Evolutionary conservation across 2,113 vertebrate species (phyloP), one percentile per base, ranked within the genome.

Genomic region (Sturnus vulgaris): DNA sequence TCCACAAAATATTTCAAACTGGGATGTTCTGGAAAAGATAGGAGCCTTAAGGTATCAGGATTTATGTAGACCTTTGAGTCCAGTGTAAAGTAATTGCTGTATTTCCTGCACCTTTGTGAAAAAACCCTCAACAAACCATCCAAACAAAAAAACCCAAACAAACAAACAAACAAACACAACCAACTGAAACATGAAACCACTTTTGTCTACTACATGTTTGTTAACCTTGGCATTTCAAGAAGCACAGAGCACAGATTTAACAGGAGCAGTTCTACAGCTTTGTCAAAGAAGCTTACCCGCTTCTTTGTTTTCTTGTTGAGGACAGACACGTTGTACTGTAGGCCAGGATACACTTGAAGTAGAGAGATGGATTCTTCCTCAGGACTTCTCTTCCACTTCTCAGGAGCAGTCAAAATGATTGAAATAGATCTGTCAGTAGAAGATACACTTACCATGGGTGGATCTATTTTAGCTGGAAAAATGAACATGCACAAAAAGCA

Each of bases 321-420:
- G 24, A 99, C 40, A 20, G 97, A 98, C 64, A 99, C 96, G 0
- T 98, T 98, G 92, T 99, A 99, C 53, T 94, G 97, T 93, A 99
- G 97, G 21, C 96, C 95, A 19, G 97, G 95, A 90, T 98, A 98
- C 46, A 99, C 85, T 20, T 96, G 90, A 66, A 95, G 90, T 95
- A 99, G 97, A 71, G 98, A 97, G 33, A 97, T 0, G 1, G 97
- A 66, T 82, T 80, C 69, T 49, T 89, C 97, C 64, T 93, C 92
- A 73, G 97, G 92, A 82, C 69, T 96, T 93, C 52, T 96, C 52
- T 96, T 98, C 98, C 98, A 98, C 68, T 98, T 98, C 96, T 98
- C 98, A 46, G 99, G 99, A 91, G 98, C 98, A 22, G 70, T 98
- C 53, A 99, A 86, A 81, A 76, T 40, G 72, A 99, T 82, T 52